Evolutionary conservation across 2,113 vertebrate genomes (phyloP).

Genomic region (Bucco capensis): DNA sequence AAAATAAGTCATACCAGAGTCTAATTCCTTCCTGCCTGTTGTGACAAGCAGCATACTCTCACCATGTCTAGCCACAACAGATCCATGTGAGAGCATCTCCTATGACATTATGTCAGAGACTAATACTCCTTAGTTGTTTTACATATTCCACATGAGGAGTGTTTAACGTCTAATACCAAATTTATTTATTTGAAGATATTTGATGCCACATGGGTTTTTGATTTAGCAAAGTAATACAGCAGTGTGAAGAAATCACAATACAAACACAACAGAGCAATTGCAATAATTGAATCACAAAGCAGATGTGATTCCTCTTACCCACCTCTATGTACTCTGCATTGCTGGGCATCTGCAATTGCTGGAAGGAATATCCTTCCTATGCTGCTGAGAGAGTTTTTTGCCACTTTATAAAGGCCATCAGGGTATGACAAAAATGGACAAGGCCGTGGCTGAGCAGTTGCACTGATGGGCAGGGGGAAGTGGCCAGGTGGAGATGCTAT

Average conservation of each 20-base stretch:
- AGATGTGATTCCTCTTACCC: background rate
- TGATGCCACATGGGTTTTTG: background rate
- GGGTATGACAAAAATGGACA: background rate
- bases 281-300: background rate
- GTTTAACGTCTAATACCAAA: background rate
- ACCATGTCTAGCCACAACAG: background rate
- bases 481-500: background rate
- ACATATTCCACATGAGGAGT: background rate
- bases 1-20: background rate
- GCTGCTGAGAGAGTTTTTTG: background rate
- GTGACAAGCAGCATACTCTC: background rate
- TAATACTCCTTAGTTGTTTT: background rate
- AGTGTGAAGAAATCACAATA: background rate
- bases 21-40: background rate
- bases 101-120: background rate
- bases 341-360: fast-evolving
- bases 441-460: background rate
- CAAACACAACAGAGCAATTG: background rate
- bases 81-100: background rate
- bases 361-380: background rate
- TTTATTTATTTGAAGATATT: background rate
- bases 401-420: background rate
- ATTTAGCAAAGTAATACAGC: background rate
- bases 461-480: background rate
- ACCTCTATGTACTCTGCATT: background rate